Evolutionary conservation across 2,797 vertebrate genomes (phyloP).

Genomic region (Luscinia megarhynchos): DNA sequence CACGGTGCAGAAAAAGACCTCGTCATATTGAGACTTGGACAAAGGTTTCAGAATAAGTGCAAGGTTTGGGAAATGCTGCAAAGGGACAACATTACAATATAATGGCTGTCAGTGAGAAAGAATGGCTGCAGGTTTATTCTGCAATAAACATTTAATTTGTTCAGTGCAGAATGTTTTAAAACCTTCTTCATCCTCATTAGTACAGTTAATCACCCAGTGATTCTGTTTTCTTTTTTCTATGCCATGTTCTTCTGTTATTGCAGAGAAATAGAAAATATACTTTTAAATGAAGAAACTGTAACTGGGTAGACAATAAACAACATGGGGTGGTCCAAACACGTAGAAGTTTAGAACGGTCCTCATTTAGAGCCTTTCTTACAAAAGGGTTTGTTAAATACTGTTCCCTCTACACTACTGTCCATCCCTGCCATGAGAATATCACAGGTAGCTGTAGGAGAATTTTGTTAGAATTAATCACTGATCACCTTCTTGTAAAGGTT

Average conservation of each 20-base stretch:
- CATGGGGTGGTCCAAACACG: neutral
- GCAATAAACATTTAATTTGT: neutral
- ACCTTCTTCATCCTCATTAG: neutral
- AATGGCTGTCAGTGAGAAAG: neutral
- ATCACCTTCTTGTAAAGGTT: neutral
- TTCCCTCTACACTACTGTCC: neutral
- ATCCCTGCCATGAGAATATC: rapidly evolving
- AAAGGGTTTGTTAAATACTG: neutral
- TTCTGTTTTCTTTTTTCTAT: neutral
- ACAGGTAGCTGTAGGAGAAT: neutral
- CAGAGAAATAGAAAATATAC: neutral
- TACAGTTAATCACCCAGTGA: neutral
- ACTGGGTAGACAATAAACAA: neutral
- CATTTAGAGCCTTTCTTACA: neutral
- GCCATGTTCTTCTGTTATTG: neutral
- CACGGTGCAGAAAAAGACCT: neutral
- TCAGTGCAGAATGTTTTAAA: neutral
- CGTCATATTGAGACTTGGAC: neutral
- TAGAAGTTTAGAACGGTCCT: neutral
- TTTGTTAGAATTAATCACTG: neutral
- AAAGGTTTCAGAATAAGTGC: neutral
- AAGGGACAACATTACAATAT: neutral
- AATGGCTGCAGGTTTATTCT: neutral
- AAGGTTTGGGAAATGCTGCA: neutral
- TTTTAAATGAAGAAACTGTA: neutral